A percentile compares a stretch with the other conserved stretches of the same genome.
Conservation (phyloP, 2,797 vertebrate species). For the Lepus townsendii region DNA sequence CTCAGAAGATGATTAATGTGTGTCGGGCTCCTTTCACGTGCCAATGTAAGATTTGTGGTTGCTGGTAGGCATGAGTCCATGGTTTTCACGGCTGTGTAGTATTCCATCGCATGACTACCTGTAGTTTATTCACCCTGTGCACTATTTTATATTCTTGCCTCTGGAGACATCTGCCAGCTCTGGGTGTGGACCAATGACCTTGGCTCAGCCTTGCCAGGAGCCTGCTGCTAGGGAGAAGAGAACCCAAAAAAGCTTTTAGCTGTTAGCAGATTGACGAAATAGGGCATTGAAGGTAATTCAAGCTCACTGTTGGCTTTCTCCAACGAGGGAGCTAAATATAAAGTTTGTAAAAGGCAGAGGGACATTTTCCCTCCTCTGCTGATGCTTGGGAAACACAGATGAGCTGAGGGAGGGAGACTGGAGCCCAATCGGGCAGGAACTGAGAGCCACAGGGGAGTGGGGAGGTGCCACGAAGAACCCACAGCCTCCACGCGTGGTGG, state of each 20-base stretch:
- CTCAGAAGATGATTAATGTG: background rate
- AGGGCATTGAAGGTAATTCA: background rate
- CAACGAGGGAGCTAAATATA: background rate
- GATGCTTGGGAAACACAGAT: background rate
- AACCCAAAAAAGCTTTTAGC: conserved; percentile 2
- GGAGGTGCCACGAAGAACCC: background rate
- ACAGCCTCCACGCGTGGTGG: background rate
- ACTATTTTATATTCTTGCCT: background rate
- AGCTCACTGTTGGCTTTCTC: background rate
- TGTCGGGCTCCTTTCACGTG: background rate
- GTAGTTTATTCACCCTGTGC: background rate
- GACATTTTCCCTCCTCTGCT: background rate
- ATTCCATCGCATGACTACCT: background rate
- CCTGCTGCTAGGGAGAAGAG: background rate
- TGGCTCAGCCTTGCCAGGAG: background rate
- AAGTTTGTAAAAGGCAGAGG: background rate
- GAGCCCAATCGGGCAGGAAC: background rate
- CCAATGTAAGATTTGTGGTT: background rate
- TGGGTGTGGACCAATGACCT: background rate
- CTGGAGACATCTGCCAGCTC: background rate
- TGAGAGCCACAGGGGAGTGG: background rate
- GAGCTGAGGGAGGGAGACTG: background rate
- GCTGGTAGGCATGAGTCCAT: background rate
- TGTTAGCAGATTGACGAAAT: conserved; percentile 13
- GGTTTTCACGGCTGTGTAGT: background rate